Evolutionary conservation across 2,797 vertebrate genomes (phyloP), one percentile per base, ranked within the genome.

Genomic region (Sebastes vulpes): DNA sequence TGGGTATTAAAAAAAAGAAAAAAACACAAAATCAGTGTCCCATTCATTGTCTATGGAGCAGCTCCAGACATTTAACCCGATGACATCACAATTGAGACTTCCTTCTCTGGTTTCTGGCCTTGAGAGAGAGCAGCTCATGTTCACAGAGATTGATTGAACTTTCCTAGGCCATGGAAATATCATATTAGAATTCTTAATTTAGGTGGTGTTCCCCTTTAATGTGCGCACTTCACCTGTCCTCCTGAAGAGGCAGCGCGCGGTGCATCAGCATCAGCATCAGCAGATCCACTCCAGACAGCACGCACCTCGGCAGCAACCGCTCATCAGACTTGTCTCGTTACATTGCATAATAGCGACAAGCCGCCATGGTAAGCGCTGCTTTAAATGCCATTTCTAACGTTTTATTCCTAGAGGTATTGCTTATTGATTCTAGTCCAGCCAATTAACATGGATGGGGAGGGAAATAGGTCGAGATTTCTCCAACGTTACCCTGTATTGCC

Each of bases 321-420:
- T 76, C 76, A 50, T 10, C 65, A 52, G 69, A 61, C 88, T 85
- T 90, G 83, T 88, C 64, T 85, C 64, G 42, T 87, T 85, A 86
- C 90, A 85, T 89, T 68, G 60, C 60, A 85, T 85, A 91, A 91
- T 84, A 90, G 21, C 73, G 80, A 87, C 82, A 58, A 89, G 85
- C 66, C 57, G 73, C 54, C 75, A 92, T 91, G 90, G 91, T 91
- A 67, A 92, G 91, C 53, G 5, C 5, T 18, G 2, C 4, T 26
- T 66, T 12, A 20, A 1, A 16, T 20, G 11, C 12, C 0, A 60
- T 81, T 76, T 65, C 0, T 21, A 6, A 3, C 6, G 4, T 42
- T 48, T 57, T 21, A 7, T 1, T 0, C 20, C 6, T 32, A 16
- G 3, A 12, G 18, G 5, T 21, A 4, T 4, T 2, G 28, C 18